phyloP scores from a whole-genome alignment of 1,140 invertebrate species.

The Panagrolaimus sp. region DNA sequence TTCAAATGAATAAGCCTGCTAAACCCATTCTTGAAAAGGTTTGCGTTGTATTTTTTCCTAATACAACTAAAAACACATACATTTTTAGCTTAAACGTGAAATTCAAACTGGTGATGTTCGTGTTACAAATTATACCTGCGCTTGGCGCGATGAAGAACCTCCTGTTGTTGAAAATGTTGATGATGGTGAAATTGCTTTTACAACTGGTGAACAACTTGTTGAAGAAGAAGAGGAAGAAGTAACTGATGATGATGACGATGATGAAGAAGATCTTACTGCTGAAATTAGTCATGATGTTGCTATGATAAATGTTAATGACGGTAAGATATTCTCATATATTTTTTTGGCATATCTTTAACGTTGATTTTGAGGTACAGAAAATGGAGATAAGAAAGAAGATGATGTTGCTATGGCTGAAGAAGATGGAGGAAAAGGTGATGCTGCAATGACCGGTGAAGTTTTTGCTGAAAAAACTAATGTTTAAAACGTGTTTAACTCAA shows the following conservation, averaged over 20 bases:
- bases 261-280: not conserved
- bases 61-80: too few relatives aligned
- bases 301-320: too few relatives aligned
- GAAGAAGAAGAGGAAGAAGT: not conserved
- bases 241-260: not conserved
- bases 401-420: too few relatives aligned
- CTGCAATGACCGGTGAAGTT: too few relatives aligned
- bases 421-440: too few relatives aligned
- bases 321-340: too few relatives aligned
- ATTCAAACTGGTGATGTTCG: conserved; percentile 86
- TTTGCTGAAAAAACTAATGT: too few relatives aligned
- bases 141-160: conserved; percentile 74
- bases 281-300: too few relatives aligned
- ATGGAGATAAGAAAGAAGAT: too few relatives aligned
- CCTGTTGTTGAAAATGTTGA: conserved; percentile 25
- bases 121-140: conserved; percentile 92
- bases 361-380: too few relatives aligned
- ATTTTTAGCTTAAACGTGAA: conserved; percentile 74
- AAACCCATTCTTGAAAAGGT: conserved; percentile 87
- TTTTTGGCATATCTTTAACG: too few relatives aligned
- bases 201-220: not conserved
- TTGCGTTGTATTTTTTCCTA: conserved; percentile 36
- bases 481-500: too few relatives aligned
- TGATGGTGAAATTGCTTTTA: conserved; percentile 6
- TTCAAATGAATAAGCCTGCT: conserved; percentile 83